Conservation (phyloP, 2,113 vertebrate genomes). For the Craseonycteris thonglongyai region DNA sequence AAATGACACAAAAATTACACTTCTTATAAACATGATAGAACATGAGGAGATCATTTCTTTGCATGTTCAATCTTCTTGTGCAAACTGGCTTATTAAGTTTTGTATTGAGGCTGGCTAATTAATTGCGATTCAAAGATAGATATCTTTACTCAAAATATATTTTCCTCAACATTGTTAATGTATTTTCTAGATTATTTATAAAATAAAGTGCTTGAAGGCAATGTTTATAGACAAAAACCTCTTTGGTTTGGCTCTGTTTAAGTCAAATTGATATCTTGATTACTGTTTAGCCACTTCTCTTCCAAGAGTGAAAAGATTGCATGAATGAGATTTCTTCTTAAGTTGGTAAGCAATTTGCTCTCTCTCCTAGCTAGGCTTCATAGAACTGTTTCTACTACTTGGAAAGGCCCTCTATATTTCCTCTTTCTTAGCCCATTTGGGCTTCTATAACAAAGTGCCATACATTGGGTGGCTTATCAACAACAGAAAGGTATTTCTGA, state of each 20-base stretch:
- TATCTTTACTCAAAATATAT: neutral
- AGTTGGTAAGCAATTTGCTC: too few species aligned
- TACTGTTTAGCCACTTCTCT: neutral
- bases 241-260: neutral
- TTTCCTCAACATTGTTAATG: neutral
- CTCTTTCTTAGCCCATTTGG: neutral
- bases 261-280: neutral
- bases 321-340: neutral
- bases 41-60: neutral
- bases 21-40: neutral
- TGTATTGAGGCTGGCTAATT: neutral
- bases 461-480: neutral
- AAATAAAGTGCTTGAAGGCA: neutral
- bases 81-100: neutral
- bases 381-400: neutral
- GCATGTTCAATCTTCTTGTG: neutral
- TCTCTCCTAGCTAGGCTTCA: accelerated
- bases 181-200: neutral
- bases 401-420: neutral
- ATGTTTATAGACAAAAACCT: neutral
- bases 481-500: neutral
- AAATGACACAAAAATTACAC: neutral
- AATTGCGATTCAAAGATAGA: neutral
- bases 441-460: neutral
- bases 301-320: neutral